Evolutionary conservation across 2,113 vertebrate species (phyloP).

Genomic region (Mohoua ochrocephala): DNA sequence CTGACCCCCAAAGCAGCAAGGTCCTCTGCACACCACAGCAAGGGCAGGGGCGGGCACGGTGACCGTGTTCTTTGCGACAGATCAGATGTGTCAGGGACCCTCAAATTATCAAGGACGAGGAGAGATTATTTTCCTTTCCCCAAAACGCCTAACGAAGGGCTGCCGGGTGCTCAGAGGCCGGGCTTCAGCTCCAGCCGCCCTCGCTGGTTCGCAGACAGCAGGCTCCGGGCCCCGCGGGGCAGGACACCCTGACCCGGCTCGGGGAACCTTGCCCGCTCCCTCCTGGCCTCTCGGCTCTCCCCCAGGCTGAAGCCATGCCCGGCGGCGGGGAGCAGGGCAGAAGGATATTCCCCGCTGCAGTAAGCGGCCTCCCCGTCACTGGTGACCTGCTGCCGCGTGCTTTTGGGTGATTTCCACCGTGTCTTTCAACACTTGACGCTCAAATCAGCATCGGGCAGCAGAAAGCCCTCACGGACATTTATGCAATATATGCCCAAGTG

Average conservation of each 20-base stretch:
- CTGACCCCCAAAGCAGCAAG: neutral
- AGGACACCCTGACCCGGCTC: neutral
- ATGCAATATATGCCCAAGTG: neutral
- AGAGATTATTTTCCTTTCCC: neutral
- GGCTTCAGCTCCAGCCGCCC: neutral
- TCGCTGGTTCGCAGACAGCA: neutral
- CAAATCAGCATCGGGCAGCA: neutral
- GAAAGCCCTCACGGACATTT: neutral
- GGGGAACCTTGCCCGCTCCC: neutral
- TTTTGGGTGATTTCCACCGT: conserved; percentile 3
- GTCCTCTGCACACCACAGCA: neutral
- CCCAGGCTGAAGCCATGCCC: neutral
- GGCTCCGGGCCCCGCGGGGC: neutral
- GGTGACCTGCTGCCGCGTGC: neutral
- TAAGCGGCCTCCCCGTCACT: neutral
- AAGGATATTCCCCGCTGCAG: neutral
- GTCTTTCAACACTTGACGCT: neutral
- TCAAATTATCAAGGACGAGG: neutral
- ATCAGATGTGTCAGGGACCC: neutral
- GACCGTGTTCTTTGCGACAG: neutral
- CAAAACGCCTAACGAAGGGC: neutral
- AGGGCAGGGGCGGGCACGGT: too few species aligned
- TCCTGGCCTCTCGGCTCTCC: neutral
- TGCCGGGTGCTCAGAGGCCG: neutral
- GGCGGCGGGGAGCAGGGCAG: neutral